Evolutionary conservation across 2,113 vertebrate genomes (phyloP).

Genomic region (Prunella himalayana): DNA sequence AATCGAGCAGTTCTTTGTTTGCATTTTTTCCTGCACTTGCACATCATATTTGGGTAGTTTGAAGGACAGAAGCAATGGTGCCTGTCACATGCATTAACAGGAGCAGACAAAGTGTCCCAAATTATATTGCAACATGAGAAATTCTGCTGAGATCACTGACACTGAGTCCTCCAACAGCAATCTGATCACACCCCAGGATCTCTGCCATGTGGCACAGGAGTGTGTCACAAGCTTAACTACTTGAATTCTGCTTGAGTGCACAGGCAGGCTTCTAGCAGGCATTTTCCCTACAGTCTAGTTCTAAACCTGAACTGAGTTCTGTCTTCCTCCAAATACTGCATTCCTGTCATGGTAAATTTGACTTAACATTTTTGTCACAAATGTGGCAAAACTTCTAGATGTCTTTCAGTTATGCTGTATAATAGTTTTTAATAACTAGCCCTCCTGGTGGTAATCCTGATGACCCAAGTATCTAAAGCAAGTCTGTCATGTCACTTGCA

Average conservation of each 20-base stretch:
- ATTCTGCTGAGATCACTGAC: neutral
- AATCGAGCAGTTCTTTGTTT: neutral
- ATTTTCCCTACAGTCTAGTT: neutral
- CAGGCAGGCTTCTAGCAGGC: neutral
- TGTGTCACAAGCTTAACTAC: neutral
- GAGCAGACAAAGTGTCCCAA: neutral
- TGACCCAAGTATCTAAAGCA: neutral
- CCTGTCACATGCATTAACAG: neutral
- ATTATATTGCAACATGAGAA: neutral
- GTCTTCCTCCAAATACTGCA: neutral
- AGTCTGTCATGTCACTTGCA: slow-evolving; percentile 9
- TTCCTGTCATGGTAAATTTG: neutral
- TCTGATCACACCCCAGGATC: neutral
- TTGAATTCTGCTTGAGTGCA: neutral
- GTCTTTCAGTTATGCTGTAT: neutral
- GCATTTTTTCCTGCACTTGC: neutral
- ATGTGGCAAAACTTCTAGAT: neutral
- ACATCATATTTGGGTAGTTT: neutral
- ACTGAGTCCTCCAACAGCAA: fast-evolving
- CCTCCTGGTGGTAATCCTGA: neutral
- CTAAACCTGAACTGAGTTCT: neutral
- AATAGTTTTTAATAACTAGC: neutral
- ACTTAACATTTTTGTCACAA: neutral
- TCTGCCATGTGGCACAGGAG: neutral
- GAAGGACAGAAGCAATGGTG: neutral